phyloP scores from a whole-genome alignment of 1,140 invertebrate species.

The Heliothis virescens region DNA sequence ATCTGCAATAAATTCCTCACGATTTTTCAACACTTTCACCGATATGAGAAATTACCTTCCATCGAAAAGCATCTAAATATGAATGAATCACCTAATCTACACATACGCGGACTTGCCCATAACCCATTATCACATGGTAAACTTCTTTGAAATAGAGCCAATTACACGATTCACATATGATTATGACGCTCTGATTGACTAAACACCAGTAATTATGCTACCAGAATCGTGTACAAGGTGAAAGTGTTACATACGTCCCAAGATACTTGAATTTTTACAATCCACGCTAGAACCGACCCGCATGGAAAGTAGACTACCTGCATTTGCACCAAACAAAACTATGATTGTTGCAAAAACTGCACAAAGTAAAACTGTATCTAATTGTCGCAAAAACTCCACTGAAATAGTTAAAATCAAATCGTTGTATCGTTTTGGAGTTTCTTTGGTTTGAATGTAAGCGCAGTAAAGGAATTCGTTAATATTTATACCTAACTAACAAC shows the following conservation, averaged over 20 bases:
- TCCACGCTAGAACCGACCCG: constrained; percentile 47
- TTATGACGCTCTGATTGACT: constrained; percentile 35
- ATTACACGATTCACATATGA: constrained; percentile 26
- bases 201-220: constrained; percentile 39
- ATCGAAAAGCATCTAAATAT: background rate
- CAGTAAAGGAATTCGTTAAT: constrained; percentile 13
- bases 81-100: background rate
- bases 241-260: constrained; percentile 48
- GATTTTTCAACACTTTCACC: constrained; percentile 27
- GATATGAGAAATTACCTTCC: background rate
- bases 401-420: background rate
- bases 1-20: constrained; percentile 5
- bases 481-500: constrained; percentile 5
- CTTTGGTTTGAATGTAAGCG: background rate
- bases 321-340: constrained; percentile 45
- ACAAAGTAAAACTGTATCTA: constrained; percentile 36
- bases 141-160: constrained; percentile 2
- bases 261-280: constrained; percentile 49
- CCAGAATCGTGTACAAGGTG: constrained; percentile 27
- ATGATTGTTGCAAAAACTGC: constrained; percentile 36
- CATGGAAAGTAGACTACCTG: constrained; percentile 45
- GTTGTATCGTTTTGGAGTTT: background rate
- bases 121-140: background rate
- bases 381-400: constrained; percentile 23
- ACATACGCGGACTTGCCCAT: background rate